phyloP scores from a whole-genome alignment of 2,888 invertebrate species.

The Patella ulyssiponensis region DNA sequence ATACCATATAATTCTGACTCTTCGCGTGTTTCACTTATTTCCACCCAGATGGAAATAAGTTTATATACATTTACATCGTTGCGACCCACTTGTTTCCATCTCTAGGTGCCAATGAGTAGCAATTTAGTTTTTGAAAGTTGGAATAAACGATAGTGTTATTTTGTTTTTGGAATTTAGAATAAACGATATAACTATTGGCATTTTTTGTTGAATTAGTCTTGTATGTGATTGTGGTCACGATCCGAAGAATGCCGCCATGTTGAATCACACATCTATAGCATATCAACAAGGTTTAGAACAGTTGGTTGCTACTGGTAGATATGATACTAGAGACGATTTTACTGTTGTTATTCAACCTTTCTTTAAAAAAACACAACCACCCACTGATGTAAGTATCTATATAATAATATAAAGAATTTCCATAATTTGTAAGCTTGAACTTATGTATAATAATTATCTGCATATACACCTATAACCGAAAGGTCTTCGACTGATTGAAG shows the following conservation, averaged over 20 bases:
- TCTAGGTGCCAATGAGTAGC: too few relatives aligned
- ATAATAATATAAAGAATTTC: background rate
- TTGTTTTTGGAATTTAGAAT: too few relatives aligned
- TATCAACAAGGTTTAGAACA: slow-evolving; percentile 46
- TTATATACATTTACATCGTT: too few relatives aligned
- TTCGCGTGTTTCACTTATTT: too few relatives aligned
- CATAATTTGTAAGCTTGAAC: background rate
- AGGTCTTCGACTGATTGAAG: background rate
- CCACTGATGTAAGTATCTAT: slow-evolving; percentile 36
- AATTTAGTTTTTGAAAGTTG: too few relatives aligned
- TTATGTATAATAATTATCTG: background rate
- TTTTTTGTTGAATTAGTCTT: slow-evolving; percentile 34
- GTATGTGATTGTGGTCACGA: slow-evolving; percentile 49
- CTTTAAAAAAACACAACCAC: slow-evolving; percentile 51
- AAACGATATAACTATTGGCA: background rate
- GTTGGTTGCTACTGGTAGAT: slow-evolving; percentile 50
- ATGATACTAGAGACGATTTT: slow-evolving; percentile 56
- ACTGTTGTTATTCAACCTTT: slow-evolving; percentile 63
- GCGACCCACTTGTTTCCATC: too few relatives aligned
- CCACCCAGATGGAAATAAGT: too few relatives aligned
- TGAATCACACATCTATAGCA: slow-evolving; percentile 20
- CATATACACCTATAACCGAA: background rate
- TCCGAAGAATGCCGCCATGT: slow-evolving; percentile 28
- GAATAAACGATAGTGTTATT: too few relatives aligned
- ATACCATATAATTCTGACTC: too few relatives aligned